Conservation (phyloP, 2,888 invertebrate genomes). For the Cryptus viduatorius region DNA sequence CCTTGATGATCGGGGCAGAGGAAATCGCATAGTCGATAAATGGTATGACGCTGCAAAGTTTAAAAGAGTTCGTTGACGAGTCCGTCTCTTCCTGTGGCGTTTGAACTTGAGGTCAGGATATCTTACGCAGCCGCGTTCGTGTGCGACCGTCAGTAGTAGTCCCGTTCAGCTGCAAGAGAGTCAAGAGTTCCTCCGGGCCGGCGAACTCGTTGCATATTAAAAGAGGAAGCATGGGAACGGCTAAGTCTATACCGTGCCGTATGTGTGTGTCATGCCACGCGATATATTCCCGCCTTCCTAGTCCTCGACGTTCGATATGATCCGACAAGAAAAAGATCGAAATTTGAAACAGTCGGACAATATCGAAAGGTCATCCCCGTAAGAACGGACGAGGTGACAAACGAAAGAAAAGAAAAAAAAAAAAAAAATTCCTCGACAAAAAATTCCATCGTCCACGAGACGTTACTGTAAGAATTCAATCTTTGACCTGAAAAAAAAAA, state of each 20-base stretch:
- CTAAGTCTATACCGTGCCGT: slow-evolving; percentile 66
- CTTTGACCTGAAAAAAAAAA: slow-evolving; percentile 74
- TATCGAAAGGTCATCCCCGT: slow-evolving; percentile 78
- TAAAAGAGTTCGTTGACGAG: slow-evolving; percentile 47
- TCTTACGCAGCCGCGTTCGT: slow-evolving; percentile 44
- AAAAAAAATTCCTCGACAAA: slow-evolving; percentile 43
- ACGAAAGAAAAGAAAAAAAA: slow-evolving; percentile 20
- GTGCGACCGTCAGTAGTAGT: slow-evolving; percentile 56
- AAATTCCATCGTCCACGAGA: slow-evolving; percentile 41
- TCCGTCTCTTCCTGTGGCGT: slow-evolving; percentile 65
- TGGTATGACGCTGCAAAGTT: slow-evolving; percentile 32
- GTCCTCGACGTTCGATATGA: slow-evolving; percentile 2
- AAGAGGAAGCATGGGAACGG: slow-evolving; percentile 78
- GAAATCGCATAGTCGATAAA: not conserved
- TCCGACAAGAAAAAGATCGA: not conserved
- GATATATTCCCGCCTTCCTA: not conserved
- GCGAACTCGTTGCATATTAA: slow-evolving; percentile 82
- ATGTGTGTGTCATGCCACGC: slow-evolving; percentile 25
- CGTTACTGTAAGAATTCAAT: slow-evolving; percentile 78
- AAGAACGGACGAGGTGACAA: slow-evolving; percentile 52
- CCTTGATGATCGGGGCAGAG: not conserved
- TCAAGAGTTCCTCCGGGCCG: slow-evolving; percentile 76
- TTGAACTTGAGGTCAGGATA: slow-evolving; percentile 67
- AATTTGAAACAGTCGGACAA: slow-evolving; percentile 26
- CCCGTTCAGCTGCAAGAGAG: slow-evolving; percentile 63